phyloP scores from a whole-genome alignment of 2,888 invertebrate genomes.

The Creontiades dilutus region DNA sequence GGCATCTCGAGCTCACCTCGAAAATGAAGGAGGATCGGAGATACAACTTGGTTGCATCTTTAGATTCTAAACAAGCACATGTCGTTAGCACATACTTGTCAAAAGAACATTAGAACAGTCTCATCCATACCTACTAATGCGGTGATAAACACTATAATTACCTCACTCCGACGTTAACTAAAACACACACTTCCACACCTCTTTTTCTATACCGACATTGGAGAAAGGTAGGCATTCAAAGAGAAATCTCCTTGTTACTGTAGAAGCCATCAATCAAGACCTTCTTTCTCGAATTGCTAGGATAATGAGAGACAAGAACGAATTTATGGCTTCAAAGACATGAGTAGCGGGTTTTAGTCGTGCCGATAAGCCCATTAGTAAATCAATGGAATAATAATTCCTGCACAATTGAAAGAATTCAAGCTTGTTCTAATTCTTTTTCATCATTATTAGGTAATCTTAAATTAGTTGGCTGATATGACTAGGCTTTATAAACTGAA shows the following conservation, averaged over 20 bases:
- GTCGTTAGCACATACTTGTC: slow-evolving; percentile 30
- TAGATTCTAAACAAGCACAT: not conserved
- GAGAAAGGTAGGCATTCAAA: not conserved
- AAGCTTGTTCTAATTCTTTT: too few relatives aligned
- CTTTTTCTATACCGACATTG: not conserved
- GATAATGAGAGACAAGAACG: not conserved
- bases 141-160: not conserved
- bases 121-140: slow-evolving; percentile 27
- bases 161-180: not conserved
- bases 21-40: too few relatives aligned
- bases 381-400: too few relatives aligned
- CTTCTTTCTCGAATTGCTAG: not conserved
- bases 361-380: too few relatives aligned
- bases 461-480: too few relatives aligned
- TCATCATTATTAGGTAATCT: too few relatives aligned
- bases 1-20: too few relatives aligned
- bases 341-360: too few relatives aligned
- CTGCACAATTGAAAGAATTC: too few relatives aligned
- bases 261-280: not conserved
- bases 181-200: not conserved
- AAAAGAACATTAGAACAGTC: not conserved
- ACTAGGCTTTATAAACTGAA: too few relatives aligned
- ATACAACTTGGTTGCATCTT: not conserved
- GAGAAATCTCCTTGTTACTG: not conserved
- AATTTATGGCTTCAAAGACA: too few relatives aligned